Evolutionary conservation across 1,140 invertebrate species (phyloP), one percentile per base, ranked within the genome.

Genomic region (Sminthurides bifidus): DNA sequence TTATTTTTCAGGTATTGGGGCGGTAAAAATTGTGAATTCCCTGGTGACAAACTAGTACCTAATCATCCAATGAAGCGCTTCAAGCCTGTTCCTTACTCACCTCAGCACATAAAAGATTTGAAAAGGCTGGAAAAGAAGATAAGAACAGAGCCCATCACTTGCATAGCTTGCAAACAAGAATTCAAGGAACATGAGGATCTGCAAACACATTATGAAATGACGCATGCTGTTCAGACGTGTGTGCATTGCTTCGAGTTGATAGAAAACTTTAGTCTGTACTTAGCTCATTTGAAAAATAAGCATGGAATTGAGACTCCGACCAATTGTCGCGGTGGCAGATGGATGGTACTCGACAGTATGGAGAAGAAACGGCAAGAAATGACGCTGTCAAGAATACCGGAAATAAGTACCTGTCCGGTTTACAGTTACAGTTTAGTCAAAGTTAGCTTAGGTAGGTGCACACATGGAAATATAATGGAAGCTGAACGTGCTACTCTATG

Each of bases 1-100:
- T 5, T 5, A n/a, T 31, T 40, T 41, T 41, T 41, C 35, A 40
- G 26, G 26, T 58, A 49, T 27, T 52, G 46, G 33, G 4, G 23
- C 29, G 21, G 1, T 41, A 60, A 52, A 33, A 51, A 53, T 26
- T 54, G 29, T 35, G 26, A 54, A 15, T 19, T 49, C 14, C 55
- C 59, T 21, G 54, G 45, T 15, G 53, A 62, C 29, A 31, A 40
- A 24, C 49, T 33, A 30, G 56, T 58, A 26, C 21, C 26, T 21
- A 56, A 62, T 44, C 56, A 62, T 53, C 50, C 48, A 29, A 17
- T 52, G 8, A 62, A 62, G 24, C 10, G 56, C 19, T 54, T 62
- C 27, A 50, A 54, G 24, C 31, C 48, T n/a, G 53, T 40, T 52
- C 56, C 60, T 1, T 56, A 58, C 30, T 55, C 60, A 8, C 23